Base-by-base conservation (phyloP, 1,140 invertebrate genomes). In the Adelges cooleyi region DNA sequence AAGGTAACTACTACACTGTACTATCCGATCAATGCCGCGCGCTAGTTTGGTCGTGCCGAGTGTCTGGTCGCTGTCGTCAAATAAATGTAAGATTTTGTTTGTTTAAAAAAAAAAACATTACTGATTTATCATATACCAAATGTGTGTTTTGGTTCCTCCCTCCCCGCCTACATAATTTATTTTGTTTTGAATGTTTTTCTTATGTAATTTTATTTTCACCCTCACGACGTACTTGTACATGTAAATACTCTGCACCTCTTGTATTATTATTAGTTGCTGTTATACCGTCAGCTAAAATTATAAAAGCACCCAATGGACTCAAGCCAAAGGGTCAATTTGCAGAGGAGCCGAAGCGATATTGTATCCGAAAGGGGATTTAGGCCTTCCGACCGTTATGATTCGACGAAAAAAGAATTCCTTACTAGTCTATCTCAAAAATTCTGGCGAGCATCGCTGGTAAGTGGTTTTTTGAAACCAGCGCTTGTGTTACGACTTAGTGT, bases 331-430 rank as follows among this genome's bases (percentile, higher is more conserved):
- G 56, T 62, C 42, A 62, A 48, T 46, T 62, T 81, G 81, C 69
- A 70, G 51, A 68, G 68, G 25, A 68, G 40, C 33, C 18, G 48
- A 69, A 77, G 80, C 76, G 78, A 80, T 69, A 75, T 82, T 69
- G 72, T 81, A 65, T 74, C 73, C 65, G 76, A 77, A 54, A 78
- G 87, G 15, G 87, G 89, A 22, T 88, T 88, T 74, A 87, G 88
- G 71, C 89, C 89, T 2, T 90, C 87, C 0, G 89, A 92, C 74
- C 81, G 84, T 71, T 82, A 82, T 74, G 86, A 92, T 74, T 86
- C 87, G 1, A 75, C 78, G 49, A 91, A 91, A 75, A 83, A 82
- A 72, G 82, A 85, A 70, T 87, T 90, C 75, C 80, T 92, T 53
- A 84, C 86, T 65, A 81, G 82, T 71, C 80, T 92, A 68, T 89